Percentiles rank a stretch among this genome's conserved stretches.
These are phyloP conservation scores for Polymixis lichenea DNA, from an alignment of 2,888 invertebrate species.

Conservation along the genomic window DNA sequence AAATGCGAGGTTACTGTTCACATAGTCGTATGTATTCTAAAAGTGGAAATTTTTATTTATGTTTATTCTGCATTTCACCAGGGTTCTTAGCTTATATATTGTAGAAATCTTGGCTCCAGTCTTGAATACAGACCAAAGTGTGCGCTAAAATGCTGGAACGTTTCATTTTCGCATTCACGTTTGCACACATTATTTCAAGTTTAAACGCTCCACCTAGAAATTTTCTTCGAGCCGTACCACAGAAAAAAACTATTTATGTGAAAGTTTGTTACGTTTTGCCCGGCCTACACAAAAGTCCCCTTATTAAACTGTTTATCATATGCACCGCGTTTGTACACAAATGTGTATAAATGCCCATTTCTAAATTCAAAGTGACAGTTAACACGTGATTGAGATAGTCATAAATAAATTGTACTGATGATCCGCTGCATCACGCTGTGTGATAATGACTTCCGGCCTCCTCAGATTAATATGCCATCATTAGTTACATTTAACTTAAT, in stretches of 20 bases:
- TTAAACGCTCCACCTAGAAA: not conserved
- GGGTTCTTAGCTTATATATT: not conserved
- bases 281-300: not conserved
- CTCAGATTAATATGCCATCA: slow-evolving; percentile 49
- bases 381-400: slow-evolving; percentile 51
- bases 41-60: slow-evolving; percentile 3
- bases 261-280: not conserved
- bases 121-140: slow-evolving; percentile 2
- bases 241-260: not conserved
- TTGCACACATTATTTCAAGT: not conserved
- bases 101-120: slow-evolving; percentile 15
- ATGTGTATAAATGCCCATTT: slow-evolving; percentile 10
- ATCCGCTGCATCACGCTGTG: slow-evolving; percentile 58
- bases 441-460: slow-evolving; percentile 58
- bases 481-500: slow-evolving; percentile 40
- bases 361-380: slow-evolving; percentile 45
- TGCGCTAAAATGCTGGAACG: not conserved
- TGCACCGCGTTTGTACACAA: slow-evolving; percentile 9
- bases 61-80: not conserved
- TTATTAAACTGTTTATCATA: slow-evolving; percentile 1
- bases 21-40: not conserved
- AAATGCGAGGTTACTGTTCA: slow-evolving; percentile 17
- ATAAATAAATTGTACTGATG: slow-evolving; percentile 53
- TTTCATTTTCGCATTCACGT: not conserved
- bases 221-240: not conserved